Percentiles rank a stretch among this genome's conserved stretches.
Conservation (phyloP, 2,888 invertebrate genomes). For the Aporophyla nigra region DNA sequence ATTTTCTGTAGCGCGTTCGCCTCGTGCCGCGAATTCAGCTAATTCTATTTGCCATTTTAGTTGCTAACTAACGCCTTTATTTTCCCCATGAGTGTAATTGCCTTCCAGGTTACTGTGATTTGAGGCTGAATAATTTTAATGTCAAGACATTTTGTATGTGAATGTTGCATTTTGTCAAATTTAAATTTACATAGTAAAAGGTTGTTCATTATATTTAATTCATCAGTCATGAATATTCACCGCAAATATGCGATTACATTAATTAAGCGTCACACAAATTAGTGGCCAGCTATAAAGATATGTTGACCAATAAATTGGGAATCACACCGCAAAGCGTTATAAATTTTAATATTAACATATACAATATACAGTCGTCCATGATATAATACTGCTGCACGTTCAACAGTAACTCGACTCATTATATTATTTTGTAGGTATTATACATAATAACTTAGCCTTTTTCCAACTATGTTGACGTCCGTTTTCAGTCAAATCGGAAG, state of each 20-base stretch:
- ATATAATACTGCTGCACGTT: conserved; percentile 10
- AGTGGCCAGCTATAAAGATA: conserved; percentile 41
- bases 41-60: conserved; percentile 83
- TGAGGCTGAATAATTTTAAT: conserved; percentile 55
- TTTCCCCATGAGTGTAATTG: conserved; percentile 78
- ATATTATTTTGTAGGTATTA: background rate
- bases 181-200: conserved; percentile 54
- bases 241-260: conserved; percentile 55
- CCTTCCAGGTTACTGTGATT: conserved; percentile 68
- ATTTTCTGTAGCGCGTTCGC: conserved; percentile 83
- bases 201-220: conserved; percentile 47
- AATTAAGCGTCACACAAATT: conserved; percentile 59
- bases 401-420: background rate
- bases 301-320: conserved; percentile 54
- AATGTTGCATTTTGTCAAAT: conserved; percentile 33
- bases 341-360: conserved; percentile 33
- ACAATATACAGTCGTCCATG: background rate
- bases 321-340: conserved; percentile 39
- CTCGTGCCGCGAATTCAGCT: conserved; percentile 84
- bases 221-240: conserved; percentile 52
- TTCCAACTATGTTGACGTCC: no score
- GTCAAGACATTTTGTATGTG: conserved; percentile 22
- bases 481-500: no score
- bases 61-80: conserved; percentile 81
- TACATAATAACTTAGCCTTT: background rate